Evolutionary conservation across 1,140 invertebrate genomes (phyloP).

Genomic region (Schlechtendalia chinensis): DNA sequence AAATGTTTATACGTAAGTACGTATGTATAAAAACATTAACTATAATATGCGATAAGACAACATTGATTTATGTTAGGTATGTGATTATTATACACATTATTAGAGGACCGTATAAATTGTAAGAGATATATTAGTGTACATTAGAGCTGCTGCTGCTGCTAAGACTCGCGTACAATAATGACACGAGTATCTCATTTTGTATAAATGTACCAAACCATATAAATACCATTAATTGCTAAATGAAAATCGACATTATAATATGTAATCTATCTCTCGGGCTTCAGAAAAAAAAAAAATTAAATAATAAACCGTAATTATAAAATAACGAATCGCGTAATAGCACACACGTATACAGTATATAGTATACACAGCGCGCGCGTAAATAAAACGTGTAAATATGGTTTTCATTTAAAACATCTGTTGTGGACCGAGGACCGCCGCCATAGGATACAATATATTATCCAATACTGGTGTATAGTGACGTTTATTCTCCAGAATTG

Average conservation of each 20-base stretch:
- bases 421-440: not conserved
- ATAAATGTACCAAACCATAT: not conserved
- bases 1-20: not conserved
- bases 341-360: not conserved
- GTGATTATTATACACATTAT: not conserved
- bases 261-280: not conserved
- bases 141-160: not conserved
- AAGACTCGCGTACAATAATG: not conserved
- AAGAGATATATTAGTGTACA: no score
- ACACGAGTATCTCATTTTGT: not conserved
- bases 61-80: not conserved
- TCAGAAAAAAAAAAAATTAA: no score
- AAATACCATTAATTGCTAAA: not conserved
- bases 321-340: no score
- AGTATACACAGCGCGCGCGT: not conserved
- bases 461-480: not conserved
- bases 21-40: not conserved
- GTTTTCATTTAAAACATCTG: conserved; percentile 3
- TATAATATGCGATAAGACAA: not conserved
- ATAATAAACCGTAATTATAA: conserved; percentile 1
- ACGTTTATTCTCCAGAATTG: not conserved
- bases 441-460: not conserved
- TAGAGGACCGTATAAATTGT: not conserved
- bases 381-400: conserved; percentile 5
- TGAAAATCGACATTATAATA: conserved; percentile 8